Percentiles rank a stretch among this genome's conserved stretches.
These are phyloP conservation scores for Agriopis aurantiaria DNA, from an alignment of 2,888 invertebrate species.

Conservation along the genomic window DNA sequence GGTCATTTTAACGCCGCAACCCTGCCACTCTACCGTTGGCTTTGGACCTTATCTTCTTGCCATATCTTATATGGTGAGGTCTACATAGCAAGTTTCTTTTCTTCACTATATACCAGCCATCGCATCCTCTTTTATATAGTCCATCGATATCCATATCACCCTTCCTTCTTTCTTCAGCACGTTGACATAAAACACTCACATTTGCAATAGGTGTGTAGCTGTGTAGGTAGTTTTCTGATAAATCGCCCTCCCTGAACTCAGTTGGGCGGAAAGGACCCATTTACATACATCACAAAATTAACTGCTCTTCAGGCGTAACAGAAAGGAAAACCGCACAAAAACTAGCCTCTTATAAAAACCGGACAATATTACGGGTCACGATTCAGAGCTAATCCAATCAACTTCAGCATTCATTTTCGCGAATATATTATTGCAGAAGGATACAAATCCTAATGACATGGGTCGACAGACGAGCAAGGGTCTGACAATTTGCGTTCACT, in stretches of 20 bases:
- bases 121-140: no score
- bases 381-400: conserved; percentile 32
- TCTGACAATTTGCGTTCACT: conserved; percentile 40
- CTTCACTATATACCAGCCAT: no score
- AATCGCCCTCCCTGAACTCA: conserved; percentile 3
- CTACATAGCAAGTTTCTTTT: no score
- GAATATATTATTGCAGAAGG: conserved; percentile 38
- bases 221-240: not conserved
- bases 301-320: not conserved
- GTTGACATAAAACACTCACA: not conserved
- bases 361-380: conserved; percentile 6
- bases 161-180: not conserved
- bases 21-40: no score
- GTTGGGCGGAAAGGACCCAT: conserved; percentile 3
- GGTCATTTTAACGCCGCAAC: no score
- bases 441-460: conserved; percentile 45
- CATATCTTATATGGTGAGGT: no score
- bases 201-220: not conserved
- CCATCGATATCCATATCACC: no score
- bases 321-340: conserved; percentile 9
- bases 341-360: conserved; percentile 21
- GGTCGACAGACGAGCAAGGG: conserved; percentile 46
- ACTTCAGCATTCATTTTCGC: conserved; percentile 37
- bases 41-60: no score
- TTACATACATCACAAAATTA: conserved; percentile 22